phyloP scores from a whole-genome alignment of 2,113 vertebrate genomes.

The Paracanthobrama guichenoti region DNA sequence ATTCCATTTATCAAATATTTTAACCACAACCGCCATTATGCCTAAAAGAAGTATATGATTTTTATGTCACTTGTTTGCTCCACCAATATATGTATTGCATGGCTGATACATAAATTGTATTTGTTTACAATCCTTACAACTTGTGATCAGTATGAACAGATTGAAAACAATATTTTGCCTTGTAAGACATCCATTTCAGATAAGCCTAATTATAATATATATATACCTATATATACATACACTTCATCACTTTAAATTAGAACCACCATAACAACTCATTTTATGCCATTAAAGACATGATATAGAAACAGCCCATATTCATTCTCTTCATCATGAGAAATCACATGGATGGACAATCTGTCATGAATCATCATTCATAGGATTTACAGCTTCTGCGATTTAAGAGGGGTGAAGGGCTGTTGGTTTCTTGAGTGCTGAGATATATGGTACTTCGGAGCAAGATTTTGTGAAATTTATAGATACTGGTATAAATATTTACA shows the following conservation, averaged over 20 bases:
- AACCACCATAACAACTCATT: background rate
- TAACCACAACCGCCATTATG: background rate
- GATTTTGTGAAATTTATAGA: background rate
- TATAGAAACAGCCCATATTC: background rate
- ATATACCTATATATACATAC: background rate
- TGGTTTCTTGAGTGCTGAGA: background rate
- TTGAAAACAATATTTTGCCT: background rate
- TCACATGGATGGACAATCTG: slow-evolving; percentile 22
- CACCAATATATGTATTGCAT: background rate
- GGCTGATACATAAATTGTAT: background rate
- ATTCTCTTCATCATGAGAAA: background rate
- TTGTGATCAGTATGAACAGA: background rate
- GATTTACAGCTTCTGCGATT: background rate
- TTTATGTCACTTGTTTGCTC: background rate
- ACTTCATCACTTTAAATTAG: background rate
- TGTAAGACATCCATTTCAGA: background rate
- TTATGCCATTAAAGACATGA: background rate
- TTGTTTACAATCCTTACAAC: background rate
- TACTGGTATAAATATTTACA: background rate
- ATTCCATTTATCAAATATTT: background rate
- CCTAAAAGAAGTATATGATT: background rate
- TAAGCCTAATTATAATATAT: background rate
- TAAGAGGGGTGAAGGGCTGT: slow-evolving; percentile 18
- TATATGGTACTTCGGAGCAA: background rate
- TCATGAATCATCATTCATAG: background rate